phyloP scores from a whole-genome alignment of 2,888 invertebrate genomes.

The Phasia obesa region DNA sequence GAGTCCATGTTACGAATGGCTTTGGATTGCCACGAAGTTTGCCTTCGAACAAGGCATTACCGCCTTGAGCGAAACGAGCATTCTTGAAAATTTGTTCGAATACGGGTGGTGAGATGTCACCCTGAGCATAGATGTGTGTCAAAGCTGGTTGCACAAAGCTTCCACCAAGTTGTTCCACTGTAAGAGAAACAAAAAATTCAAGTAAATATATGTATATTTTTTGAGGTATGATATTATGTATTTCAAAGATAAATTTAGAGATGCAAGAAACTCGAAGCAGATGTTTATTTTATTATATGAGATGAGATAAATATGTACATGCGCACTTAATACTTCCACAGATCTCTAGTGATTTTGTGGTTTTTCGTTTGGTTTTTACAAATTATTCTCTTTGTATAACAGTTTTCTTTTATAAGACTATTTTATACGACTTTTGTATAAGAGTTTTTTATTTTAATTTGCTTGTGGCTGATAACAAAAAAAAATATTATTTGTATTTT shows the following conservation, averaged over 20 bases:
- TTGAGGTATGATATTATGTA: neutral
- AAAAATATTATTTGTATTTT: no score
- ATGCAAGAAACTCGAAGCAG: neutral
- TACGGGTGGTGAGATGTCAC: conserved; percentile 94
- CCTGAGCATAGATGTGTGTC: conserved; percentile 85
- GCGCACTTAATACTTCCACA: conserved; percentile 1
- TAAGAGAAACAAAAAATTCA: conserved; percentile 61
- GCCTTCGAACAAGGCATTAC: conserved; percentile 96
- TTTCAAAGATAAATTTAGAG: neutral
- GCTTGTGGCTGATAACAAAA: no score
- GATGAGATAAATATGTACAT: conserved; percentile 26
- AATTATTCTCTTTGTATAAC: no score
- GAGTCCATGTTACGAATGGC: conserved; percentile 95
- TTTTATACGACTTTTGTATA: no score
- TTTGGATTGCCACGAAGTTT: conserved; percentile 94
- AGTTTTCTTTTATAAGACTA: no score
- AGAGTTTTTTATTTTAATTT: no score
- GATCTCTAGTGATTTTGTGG: neutral
- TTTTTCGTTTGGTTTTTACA: no score
- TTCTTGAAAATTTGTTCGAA: conserved; percentile 98
- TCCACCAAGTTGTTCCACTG: conserved; percentile 79
- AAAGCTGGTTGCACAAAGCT: conserved; percentile 80
- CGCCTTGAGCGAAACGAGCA: conserved; percentile 97
- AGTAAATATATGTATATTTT: neutral
- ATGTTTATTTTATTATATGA: conserved; percentile 3